Base-by-base conservation (phyloP, 1,140 invertebrate genomes). In the Atta colombica region DNA sequence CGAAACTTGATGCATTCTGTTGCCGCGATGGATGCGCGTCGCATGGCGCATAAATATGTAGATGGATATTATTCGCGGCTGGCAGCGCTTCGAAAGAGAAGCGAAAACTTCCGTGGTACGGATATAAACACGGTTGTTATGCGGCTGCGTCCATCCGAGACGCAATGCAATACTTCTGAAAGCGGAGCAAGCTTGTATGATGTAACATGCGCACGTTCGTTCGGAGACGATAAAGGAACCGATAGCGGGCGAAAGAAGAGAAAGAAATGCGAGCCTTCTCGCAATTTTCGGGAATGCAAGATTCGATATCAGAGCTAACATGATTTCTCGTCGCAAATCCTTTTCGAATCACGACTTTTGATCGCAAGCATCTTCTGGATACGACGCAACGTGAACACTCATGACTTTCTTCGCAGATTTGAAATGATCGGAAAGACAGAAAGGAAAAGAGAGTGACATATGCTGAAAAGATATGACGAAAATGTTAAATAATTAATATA, bases 21-120 rank as follows among this genome's bases (percentile, higher is more conserved):
- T 16, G 53, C 21, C 8, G 39, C 35, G 49, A 14, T 21, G 39
- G 55, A 49, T 49, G 55, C 16, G 21, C 80, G 39, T 58, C 77
- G 39, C 53, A 10, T n/a, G 39, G 7, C 77, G 68, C 63, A 66
- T 85, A 78, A 85, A 85, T 85, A 85, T 66, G 82, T 78, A 85
- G 82, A 85, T 85, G 35, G 35, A 39, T 78, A 85, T 85, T 66
- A 78, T 66, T 77, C 71, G 82, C 45, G 74, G 60, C 28, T 65
- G 58, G 82, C 53, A n/a, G 68, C 63, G 39, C 63, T 55, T 60
- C 51, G 86, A 84, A 84, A 74, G 66, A 78, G 66, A 55, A 53
- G 66, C 55, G 75, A 88, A 86, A 75, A 78, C 66, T 88, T 88
- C 16, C 58, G 55, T 55, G 71, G 8, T 31, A 25, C 72, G 69